Base-by-base conservation (phyloP, 2,113 vertebrate species). In the Sisor rabdophorus region DNA sequence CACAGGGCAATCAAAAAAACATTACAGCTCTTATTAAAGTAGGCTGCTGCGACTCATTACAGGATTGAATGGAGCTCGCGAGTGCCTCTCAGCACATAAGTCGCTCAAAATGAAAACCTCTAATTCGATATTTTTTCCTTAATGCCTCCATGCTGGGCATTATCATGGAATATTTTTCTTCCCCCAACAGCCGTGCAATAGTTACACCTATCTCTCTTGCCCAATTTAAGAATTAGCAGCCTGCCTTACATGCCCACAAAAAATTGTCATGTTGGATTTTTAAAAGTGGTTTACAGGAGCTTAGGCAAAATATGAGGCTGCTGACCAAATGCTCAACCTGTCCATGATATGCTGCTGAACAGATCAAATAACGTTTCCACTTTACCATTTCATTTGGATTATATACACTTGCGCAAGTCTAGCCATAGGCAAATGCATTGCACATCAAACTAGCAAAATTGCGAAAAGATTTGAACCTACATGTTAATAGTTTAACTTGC, bases 1-100 rank as follows among this genome's bases (percentile, higher is more conserved):
- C 90, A 88, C 87, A 84, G 88, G 87, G 86, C 88, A 91, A 91
- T 91, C 90, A 91, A 89, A 90, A 89, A 87, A 89, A 88, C 88
- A 90, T 91, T 89, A 92, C 85, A 58, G 85, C 84, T 82, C 88
- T 85, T 90, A 89, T 90, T 90, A 89, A 87, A 86, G 82, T 82
- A 84, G 85, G 81, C 85, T 81, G 84, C 85, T 79, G 85, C 84
- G 78, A 85, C 88, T 91, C 88, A 87, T 91, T 89, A 90, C 87
- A 84, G 78, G 73, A 78, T 81, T 87, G 86, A 89, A 88, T 90
- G 87, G 88, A 88, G 88, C 87, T 88, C 87, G 64, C 70, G 88
- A 88, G 87, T 84, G 80, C 76, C 86, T 87, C 79, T 79, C 83
- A 87, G 88, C 83, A 81, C 89, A 86, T 88, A 86, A 85, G 87